Evolutionary conservation across 2,888 invertebrate species (phyloP).

Genomic region (Epicampocera succincta): DNA sequence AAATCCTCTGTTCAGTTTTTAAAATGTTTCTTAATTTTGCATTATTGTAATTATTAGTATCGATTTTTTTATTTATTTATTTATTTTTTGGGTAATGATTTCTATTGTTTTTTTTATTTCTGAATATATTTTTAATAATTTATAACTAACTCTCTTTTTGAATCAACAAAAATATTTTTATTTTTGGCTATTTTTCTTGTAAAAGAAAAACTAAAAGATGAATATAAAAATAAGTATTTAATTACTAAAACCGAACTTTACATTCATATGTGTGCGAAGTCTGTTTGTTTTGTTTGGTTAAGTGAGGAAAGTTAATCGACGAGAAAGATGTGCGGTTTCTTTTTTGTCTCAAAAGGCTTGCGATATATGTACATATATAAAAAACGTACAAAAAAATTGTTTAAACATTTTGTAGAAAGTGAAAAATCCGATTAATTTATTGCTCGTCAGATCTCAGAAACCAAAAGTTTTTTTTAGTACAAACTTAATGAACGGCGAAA

Average conservation of each 20-base stretch:
- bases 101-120: slow-evolving; percentile 21
- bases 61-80: slow-evolving; percentile 4
- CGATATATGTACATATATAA: too few species aligned
- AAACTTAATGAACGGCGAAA: too few species aligned
- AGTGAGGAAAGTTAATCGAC: too few species aligned
- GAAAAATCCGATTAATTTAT: too few species aligned
- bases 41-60: slow-evolving; percentile 55
- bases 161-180: not conserved
- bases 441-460: too few species aligned
- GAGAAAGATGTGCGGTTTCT: too few species aligned
- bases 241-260: not conserved
- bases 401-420: too few species aligned
- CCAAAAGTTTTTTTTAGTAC: too few species aligned
- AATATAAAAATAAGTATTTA: not conserved
- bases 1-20: slow-evolving; percentile 50
- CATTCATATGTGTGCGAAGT: not conserved
- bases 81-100: slow-evolving; percentile 34
- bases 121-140: not conserved
- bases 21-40: slow-evolving; percentile 55
- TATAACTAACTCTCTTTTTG: slow-evolving; percentile 22
- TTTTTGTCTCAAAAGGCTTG: too few species aligned
- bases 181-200: slow-evolving; percentile 39
- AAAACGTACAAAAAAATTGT: too few species aligned
- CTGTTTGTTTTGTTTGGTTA: too few species aligned
- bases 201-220: slow-evolving; percentile 4